These are phyloP conservation scores for Plectrocnemia conspersa DNA, from an alignment of 1,140 invertebrate genomes.

Conservation along the genomic window DNA sequence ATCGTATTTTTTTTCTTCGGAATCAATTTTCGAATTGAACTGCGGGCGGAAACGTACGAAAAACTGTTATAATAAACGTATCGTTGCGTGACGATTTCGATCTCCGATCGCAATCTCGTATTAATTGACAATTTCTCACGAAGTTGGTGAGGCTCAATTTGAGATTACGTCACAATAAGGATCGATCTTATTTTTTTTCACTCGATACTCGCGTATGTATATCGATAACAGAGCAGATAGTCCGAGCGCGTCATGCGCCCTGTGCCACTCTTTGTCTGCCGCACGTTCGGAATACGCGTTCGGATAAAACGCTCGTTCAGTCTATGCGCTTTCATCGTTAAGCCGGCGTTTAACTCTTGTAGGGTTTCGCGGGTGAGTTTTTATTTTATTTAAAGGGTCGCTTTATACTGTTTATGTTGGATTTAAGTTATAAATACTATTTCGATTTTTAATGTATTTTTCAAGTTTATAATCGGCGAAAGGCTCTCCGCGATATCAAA, in stretches of 20 bases:
- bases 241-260: conserved; percentile 13
- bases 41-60: no score
- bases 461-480: no score
- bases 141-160: no score
- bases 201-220: conserved; percentile 13
- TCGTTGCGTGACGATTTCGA: no score
- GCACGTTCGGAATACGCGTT: not conserved
- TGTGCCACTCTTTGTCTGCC: conserved; percentile 4
- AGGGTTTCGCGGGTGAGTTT: conserved; percentile 27
- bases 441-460: no score
- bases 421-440: no score
- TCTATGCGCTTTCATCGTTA: not conserved
- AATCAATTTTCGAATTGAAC: no score
- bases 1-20: no score
- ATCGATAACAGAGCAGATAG: conserved; percentile 1
- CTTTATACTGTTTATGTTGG: conserved; percentile 28
- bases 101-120: no score
- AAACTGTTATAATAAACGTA: no score
- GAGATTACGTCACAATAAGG: no score
- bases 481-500: not conserved
- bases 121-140: no score
- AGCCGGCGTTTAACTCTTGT: conserved; percentile 21
- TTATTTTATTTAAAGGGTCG: conserved; percentile 30
- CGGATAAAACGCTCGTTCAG: not conserved
- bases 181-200: conserved; percentile 11